Base-by-base conservation (phyloP, 2,113 vertebrate genomes). In the Limnothrissa miodon region DNA sequence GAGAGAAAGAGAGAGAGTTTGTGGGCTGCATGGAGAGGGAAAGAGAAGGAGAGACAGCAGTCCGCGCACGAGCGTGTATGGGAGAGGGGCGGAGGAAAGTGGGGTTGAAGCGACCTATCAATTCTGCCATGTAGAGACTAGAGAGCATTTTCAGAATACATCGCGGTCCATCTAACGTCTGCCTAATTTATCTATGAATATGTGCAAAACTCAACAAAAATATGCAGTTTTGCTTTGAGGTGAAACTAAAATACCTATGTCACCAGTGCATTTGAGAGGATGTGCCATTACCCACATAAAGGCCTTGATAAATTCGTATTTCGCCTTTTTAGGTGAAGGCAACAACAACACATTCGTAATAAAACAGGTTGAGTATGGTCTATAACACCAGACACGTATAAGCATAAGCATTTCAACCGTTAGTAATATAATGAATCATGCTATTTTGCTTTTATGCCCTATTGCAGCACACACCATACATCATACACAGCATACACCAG, bases 61-160 rank as follows among this genome's bases (percentile, higher is more conserved):
- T 25, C 66, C 29, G 51, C 33, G 45, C 13, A 48, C 0, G 23
- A 59, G 80, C 78, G 70, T 51, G 45, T 36, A 6, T 42, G 83
- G 80, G 85, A 81, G 62, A 66, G 79, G 19, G 79, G 36, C 59
- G 83, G 45, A 80, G 79, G 78, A 80, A 87, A 80, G 84, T 78
- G 86, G 78, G 85, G 81, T 85, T 81, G 85, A 83, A 83, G 86
- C 85, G 85, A 89, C 88, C 89, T 80, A 84, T 36, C 78, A 87
- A 82, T 23, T n/a, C 17, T 44, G 15, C 85, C 29, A 79, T 83
- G 74, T 83, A 82, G 62, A n/a, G n/a, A n/a, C n/a, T n/a, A n/a
- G n/a, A 87, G 86, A 91, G 89, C 86, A 93, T 56, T 91, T 56
- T 88, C 84, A 87, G 21, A 56, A 56, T 56, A 56, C 19, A 87